These are phyloP conservation scores for Daboia siamensis DNA, from an alignment of 2,113 vertebrate species.

Conservation along the genomic window DNA sequence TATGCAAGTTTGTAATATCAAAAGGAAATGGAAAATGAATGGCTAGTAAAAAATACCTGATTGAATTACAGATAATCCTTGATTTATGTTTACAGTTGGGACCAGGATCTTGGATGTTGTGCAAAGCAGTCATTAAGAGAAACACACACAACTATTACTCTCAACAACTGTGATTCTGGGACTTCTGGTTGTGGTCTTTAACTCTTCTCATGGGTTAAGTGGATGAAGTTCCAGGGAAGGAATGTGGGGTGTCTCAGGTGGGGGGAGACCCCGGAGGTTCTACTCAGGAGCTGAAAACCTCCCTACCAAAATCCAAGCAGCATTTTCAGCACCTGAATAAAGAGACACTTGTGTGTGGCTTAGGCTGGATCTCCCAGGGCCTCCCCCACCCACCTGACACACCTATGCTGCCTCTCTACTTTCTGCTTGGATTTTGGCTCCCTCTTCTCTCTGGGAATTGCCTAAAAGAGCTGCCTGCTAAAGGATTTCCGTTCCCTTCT, in stretches of 20 bases:
- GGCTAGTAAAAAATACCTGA: not conserved
- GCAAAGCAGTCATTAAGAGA: not conserved
- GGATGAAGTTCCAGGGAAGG: not conserved
- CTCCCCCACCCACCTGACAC: not conserved
- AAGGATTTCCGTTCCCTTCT: not conserved
- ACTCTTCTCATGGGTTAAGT: not conserved
- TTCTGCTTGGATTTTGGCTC: not conserved
- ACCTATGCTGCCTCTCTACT: not conserved
- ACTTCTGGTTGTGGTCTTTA: not conserved
- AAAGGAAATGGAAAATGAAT: not conserved
- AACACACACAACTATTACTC: not conserved
- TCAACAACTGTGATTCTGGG: not conserved
- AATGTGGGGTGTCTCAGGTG: not conserved
- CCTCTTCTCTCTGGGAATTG: not conserved
- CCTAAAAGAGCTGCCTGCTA: not conserved
- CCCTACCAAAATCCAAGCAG: not conserved
- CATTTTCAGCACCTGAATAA: not conserved
- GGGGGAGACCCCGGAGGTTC: not conserved
- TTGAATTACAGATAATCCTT: not conserved
- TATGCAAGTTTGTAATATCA: not conserved
- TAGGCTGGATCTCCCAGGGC: not conserved
- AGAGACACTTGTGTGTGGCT: not conserved
- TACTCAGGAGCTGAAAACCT: not conserved
- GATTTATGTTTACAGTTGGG: not conserved
- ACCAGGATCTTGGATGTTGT: not conserved